Percentiles rank a stretch among this genome's conserved stretches.
These are phyloP conservation scores for Agrilus biguttatus DNA, from an alignment of 2,888 invertebrate species.

Conservation along the genomic window DNA sequence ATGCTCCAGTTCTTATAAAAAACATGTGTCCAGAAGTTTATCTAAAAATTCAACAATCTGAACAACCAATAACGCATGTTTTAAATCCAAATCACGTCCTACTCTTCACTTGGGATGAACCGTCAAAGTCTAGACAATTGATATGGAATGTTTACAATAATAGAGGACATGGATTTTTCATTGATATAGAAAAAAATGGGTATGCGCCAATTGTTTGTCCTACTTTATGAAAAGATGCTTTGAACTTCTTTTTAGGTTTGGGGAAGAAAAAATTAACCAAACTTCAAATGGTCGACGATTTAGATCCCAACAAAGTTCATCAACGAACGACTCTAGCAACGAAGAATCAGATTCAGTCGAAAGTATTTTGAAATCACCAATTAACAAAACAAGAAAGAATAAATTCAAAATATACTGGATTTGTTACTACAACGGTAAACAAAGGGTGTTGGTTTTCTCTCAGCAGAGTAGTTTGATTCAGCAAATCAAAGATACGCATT, in stretches of 20 bases:
- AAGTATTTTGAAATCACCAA: constrained; percentile 26
- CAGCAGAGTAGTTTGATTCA: constrained; percentile 60
- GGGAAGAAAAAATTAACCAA: constrained; percentile 54
- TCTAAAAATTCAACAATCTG: constrained; percentile 58
- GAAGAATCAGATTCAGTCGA: constrained; percentile 38
- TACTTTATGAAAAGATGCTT: too few species aligned
- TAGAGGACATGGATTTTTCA: constrained; percentile 54
- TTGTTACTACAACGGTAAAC: constrained; percentile 60
- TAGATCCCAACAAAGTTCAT: constrained; percentile 21
- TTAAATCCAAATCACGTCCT: constrained; percentile 62
- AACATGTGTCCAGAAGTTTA: constrained; percentile 73
- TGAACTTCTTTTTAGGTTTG: constrained; percentile 31
- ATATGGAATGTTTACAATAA: constrained; percentile 75
- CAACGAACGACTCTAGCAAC: constrained; percentile 35
- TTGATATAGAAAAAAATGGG: constrained; percentile 58
- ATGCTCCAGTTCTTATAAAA: constrained; percentile 70
- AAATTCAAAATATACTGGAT: constrained; percentile 70
- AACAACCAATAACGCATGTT: constrained; percentile 50
- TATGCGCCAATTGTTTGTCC: constrained; percentile 17
- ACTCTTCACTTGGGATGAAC: constrained; percentile 78
- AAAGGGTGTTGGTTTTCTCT: constrained; percentile 59
- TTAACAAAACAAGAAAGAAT: constrained; percentile 54
- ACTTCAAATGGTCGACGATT: constrained; percentile 33
- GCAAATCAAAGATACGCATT: constrained; percentile 41
- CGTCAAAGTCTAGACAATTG: constrained; percentile 52